Evolutionary conservation across 2,797 vertebrate genomes (phyloP), one percentile per base, ranked within the genome.

Genomic region (Mionectes olivaceus): DNA sequence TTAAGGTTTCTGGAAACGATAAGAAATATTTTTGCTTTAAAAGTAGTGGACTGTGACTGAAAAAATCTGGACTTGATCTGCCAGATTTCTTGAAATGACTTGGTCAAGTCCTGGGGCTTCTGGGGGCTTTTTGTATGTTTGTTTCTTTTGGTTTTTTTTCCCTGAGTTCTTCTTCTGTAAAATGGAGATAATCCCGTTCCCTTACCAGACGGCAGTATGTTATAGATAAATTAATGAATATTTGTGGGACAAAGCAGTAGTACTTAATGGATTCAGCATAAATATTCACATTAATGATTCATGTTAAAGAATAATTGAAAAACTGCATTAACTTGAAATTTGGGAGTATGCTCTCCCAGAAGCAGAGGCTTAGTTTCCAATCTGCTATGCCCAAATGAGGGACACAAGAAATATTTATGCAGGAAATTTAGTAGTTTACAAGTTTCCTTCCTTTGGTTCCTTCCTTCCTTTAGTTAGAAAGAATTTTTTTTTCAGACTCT

Each of bases 381-480:
- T 43, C 32, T 87, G 60, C 46, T 69, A 0, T 94, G 76, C 76
- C 92, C 86, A 59, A 88, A 78, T 3, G 28, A 81, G 79, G 79
- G 89, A 87, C 35, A 28, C 70, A 43, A 83, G 88, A 93, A 93
- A 88, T 91, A 91, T 91, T 96, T 94, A 91, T 76, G 87, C 87
- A 94, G 94, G 93, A 95, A 93, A 92, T 92, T 88, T 90, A 91
- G 84, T 92, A 95, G 89, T 96, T 95, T 95, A 91, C 87, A 89
- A 88, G 85, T 91, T 94, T 94, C 94, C 95, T 94, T 95, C 94
- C 92, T 77, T 78, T 89, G 41, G 73, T 97, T 95, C 89, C 94
- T 97, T 95, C 82, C 94, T 95, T 95, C 83, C 89, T 96, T 94
- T 93, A 86, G 89, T 80, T 91, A 70, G 70, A 88, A 74, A 79